Percentiles rank a stretch among this genome's conserved stretches.
Conservation (phyloP, 2,797 vertebrate species). For the Coranthus polyacanthus region DNA sequence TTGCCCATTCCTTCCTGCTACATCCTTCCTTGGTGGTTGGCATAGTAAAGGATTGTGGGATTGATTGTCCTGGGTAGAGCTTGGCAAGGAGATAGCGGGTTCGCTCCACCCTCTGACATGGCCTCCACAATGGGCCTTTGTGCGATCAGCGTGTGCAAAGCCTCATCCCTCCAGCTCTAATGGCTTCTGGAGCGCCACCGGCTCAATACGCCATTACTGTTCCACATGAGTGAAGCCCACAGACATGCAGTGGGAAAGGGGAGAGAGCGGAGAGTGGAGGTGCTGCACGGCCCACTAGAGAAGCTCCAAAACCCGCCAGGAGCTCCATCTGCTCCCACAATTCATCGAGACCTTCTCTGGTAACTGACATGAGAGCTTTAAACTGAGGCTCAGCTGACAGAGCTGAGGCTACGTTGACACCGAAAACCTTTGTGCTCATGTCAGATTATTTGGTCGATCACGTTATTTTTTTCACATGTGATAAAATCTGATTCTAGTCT, state of each 20-base stretch:
- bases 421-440: no score
- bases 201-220: constrained; percentile 74
- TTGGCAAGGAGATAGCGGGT: constrained; percentile 62
- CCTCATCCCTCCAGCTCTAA: constrained; percentile 72
- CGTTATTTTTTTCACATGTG: no score
- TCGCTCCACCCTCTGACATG: constrained; percentile 70
- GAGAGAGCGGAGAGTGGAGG: constrained; percentile 29
- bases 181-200: constrained; percentile 71
- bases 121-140: constrained; percentile 76
- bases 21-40: constrained; percentile 35
- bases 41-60: constrained; percentile 58
- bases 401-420: no score
- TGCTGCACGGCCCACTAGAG: constrained; percentile 36
- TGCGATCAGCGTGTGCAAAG: constrained; percentile 64
- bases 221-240: constrained; percentile 63
- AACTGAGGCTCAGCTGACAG: no score
- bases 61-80: constrained; percentile 70
- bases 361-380: not conserved
- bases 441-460: no score
- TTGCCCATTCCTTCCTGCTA: constrained; percentile 43
- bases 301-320: constrained; percentile 35
- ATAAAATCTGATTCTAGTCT: no score
- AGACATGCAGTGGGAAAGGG: constrained; percentile 42
- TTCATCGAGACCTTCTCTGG: not conserved
- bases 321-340: constrained; percentile 67